These are phyloP conservation scores for Lucinisca nassula DNA, from an alignment of 2,888 invertebrate species.

Conservation along the genomic window DNA sequence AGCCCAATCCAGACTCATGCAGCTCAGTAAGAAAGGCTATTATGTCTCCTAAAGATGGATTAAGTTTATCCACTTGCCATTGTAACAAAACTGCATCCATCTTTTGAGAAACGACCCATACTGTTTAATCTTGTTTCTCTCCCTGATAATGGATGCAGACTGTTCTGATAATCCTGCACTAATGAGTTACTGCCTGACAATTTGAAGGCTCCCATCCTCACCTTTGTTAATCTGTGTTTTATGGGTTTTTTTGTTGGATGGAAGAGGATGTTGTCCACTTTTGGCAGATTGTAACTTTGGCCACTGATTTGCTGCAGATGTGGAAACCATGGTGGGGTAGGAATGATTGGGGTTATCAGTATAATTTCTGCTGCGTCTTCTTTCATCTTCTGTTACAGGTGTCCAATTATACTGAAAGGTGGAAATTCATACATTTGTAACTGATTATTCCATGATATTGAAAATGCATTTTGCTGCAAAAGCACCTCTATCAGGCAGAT, in stretches of 20 bases:
- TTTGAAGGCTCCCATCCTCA: constrained; percentile 6
- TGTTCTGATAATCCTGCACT: constrained; percentile 1
- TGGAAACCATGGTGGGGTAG: constrained; percentile 64
- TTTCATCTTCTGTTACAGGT: constrained; percentile 11
- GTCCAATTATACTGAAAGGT: constrained; percentile 60
- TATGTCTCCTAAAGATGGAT: constrained; percentile 25
- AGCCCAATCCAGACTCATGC: background rate
- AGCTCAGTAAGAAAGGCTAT: constrained; percentile 36
- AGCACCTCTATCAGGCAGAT: constrained; percentile 53
- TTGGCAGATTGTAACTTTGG: constrained; percentile 14
- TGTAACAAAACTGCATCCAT: constrained; percentile 33
- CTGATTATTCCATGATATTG: constrained; percentile 24
- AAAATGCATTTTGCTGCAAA: constrained; percentile 58
- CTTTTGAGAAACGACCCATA: constrained; percentile 33
- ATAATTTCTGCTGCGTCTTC: constrained; percentile 29
- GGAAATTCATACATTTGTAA: constrained; percentile 47
- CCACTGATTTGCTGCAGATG: constrained; percentile 11
- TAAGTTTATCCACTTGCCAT: background rate
- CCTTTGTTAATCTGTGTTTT: background rate
- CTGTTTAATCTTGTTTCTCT: constrained; percentile 35
- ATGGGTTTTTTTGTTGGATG: background rate
- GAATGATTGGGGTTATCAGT: constrained; percentile 50
- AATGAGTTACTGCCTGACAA: constrained; percentile 14
- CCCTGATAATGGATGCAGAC: constrained; percentile 21
- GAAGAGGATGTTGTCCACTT: background rate